Conservation (phyloP, 2,797 vertebrate genomes). For the Coilia nasus region DNA sequence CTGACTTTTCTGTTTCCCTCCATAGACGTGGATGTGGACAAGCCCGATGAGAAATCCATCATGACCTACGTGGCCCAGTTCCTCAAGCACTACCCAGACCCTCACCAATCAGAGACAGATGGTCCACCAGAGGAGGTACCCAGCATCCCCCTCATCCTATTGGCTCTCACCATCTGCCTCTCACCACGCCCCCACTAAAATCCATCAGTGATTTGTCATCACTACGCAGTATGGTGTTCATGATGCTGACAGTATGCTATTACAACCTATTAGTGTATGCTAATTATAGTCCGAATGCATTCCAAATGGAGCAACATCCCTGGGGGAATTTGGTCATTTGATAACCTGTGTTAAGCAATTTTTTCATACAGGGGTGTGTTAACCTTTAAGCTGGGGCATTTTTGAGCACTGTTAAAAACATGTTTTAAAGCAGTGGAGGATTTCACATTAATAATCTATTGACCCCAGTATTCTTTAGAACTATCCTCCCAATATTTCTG, state of each 20-base stretch:
- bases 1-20: slow-evolving; percentile 29
- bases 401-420: too few species aligned
- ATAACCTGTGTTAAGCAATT: background rate
- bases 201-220: slow-evolving; percentile 35
- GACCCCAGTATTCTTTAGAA: too few species aligned
- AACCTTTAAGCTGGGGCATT: too few species aligned
- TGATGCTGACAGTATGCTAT: slow-evolving; percentile 14
- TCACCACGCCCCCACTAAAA: slow-evolving; percentile 24
- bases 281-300: background rate
- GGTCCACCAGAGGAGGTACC: slow-evolving; percentile 89
- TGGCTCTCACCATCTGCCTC: slow-evolving; percentile 41
- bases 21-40: slow-evolving; percentile 96
- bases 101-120: slow-evolving; percentile 77
- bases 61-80: slow-evolving; percentile 99
- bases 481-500: too few species aligned
- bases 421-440: too few species aligned
- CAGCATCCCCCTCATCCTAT: slow-evolving; percentile 30
- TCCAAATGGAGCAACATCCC: background rate
- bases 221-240: slow-evolving; percentile 23
- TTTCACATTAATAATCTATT: too few species aligned
- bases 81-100: slow-evolving; percentile 92
- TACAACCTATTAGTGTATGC: background rate
- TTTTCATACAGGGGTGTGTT: background rate
- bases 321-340: background rate
- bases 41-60: slow-evolving; percentile 98